Evolutionary conservation across 2,888 invertebrate species (phyloP), one percentile per base, ranked within the genome.

Genomic region (Aphrophora alni): DNA sequence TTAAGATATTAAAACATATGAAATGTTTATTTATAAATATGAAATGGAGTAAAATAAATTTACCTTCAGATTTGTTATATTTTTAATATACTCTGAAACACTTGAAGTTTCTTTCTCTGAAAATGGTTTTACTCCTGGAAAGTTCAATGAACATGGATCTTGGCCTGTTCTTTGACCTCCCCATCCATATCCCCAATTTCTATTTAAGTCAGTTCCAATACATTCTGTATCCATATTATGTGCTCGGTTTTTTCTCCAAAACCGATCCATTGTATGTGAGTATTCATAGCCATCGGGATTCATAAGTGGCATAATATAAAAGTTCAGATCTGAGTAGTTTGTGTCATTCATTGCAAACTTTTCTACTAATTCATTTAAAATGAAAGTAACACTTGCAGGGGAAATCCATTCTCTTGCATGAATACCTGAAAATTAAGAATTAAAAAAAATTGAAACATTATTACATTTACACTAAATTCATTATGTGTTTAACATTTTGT

Each of bases 381-480:
- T 89, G 87, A 92, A 95, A 0, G 95, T 94, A 5, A 94, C 94
- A 0, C 93, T 91, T 0, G 95, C 94, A 0, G 94, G 93, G 75
- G 94, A 93, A 85, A 96, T 94, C 96, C 96, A 98, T 89, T 98
- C 98, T 25, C 97, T 91, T 0, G 96, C 95, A 86, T 97, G 96
- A 84, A 96, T 96, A 21, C 95, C 93, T 85, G 70, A 0, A 70
- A 51, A 14, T 44, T 33, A 33, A 33, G 5, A 76, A 24, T 70
- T 7, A 75, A 33, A 68, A 68, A 68, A 68, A 7, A 68, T 21
- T 68, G n/a, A n/a, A n/a, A n/a, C n/a, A n/a, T n/a, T n/a, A n/a
- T n/a, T n/a, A n/a, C n/a, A n/a, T n/a, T n/a, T n/a, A n/a, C n/a
- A n/a, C n/a, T n/a, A n/a, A n/a, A n/a, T n/a, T n/a, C n/a, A n/a